These are phyloP conservation scores for Bubo blakistoni DNA, from an alignment of 2,113 vertebrate species.

Conservation along the genomic window DNA sequence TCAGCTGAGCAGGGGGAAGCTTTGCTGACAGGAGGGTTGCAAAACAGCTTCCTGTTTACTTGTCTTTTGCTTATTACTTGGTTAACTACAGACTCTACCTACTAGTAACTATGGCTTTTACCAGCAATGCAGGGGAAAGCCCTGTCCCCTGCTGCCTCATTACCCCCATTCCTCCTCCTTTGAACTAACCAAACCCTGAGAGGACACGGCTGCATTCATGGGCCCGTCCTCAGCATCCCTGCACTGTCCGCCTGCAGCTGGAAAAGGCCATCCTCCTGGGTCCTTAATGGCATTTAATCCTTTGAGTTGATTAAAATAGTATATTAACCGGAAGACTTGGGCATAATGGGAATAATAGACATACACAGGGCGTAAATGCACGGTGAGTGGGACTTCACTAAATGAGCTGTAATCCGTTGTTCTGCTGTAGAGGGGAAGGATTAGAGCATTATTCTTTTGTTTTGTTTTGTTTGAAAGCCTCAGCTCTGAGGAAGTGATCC, in stretches of 20 bases:
- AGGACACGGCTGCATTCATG: rapidly evolving
- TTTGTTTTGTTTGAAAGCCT: background rate
- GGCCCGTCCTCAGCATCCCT: background rate
- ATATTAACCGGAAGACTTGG: background rate
- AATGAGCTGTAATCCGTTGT: background rate
- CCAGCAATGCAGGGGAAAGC: background rate
- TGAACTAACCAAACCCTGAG: rapidly evolving
- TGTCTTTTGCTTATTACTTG: background rate
- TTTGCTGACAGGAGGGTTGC: background rate
- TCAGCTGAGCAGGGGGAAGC: background rate
- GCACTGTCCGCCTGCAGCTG: background rate
- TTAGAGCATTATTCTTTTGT: background rate
- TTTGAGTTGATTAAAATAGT: background rate
- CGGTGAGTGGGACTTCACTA: background rate
- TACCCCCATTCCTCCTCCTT: background rate
- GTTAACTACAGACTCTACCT: rapidly evolving
- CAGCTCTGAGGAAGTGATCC: background rate
- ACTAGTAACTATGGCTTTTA: background rate
- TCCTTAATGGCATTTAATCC: background rate
- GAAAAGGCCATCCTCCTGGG: background rate
- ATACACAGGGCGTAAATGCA: rapidly evolving
- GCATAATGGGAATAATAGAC: background rate
- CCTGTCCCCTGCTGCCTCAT: rapidly evolving
- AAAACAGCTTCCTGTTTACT: constrained; percentile 50
- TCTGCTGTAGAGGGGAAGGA: background rate